These are phyloP conservation scores for Dendroctonus ponderosae DNA, from an alignment of 1,140 invertebrate species.

Conservation along the genomic window DNA sequence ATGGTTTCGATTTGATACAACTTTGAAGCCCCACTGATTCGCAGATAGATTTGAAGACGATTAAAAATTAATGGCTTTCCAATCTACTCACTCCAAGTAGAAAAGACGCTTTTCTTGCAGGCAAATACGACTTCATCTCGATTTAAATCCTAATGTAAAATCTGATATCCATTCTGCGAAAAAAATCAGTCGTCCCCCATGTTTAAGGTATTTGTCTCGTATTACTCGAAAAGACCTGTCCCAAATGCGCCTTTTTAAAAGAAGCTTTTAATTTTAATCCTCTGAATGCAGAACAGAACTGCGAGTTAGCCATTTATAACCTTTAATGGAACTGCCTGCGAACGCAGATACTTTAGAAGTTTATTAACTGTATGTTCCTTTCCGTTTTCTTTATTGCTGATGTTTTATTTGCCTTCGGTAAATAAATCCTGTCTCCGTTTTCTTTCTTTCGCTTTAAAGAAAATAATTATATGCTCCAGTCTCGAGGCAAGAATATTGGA, in stretches of 20 bases:
- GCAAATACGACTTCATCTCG: slow-evolving; percentile 15
- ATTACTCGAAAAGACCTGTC: slow-evolving; percentile 30
- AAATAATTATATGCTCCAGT: slow-evolving; percentile 20
- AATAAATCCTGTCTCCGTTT: slow-evolving; percentile 26
- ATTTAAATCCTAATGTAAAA: slow-evolving; percentile 31
- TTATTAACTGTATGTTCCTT: slow-evolving; percentile 29
- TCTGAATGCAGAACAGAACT: slow-evolving; percentile 33
- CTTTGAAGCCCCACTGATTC: neutral
- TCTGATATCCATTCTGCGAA: slow-evolving; percentile 20
- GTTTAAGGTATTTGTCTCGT: slow-evolving; percentile 31
- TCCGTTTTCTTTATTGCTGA: slow-evolving; percentile 22
- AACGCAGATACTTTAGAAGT: slow-evolving; percentile 17
- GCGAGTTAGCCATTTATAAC: slow-evolving; percentile 41
- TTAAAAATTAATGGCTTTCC: slow-evolving; percentile 10
- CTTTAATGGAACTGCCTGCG: slow-evolving; percentile 35
- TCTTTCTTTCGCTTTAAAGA: slow-evolving; percentile 19
- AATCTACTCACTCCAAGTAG: neutral
- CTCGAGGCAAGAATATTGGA: slow-evolving; percentile 6
- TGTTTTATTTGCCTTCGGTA: slow-evolving; percentile 23
- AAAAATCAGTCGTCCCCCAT: slow-evolving; percentile 9
- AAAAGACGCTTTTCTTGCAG: neutral
- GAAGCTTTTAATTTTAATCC: slow-evolving; percentile 37
- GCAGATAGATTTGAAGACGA: neutral
- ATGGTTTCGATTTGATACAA: neutral
- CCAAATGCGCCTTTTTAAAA: slow-evolving; percentile 33